Base-by-base conservation (phyloP, 2,113 vertebrate species). In the Peromyscus californicus region DNA sequence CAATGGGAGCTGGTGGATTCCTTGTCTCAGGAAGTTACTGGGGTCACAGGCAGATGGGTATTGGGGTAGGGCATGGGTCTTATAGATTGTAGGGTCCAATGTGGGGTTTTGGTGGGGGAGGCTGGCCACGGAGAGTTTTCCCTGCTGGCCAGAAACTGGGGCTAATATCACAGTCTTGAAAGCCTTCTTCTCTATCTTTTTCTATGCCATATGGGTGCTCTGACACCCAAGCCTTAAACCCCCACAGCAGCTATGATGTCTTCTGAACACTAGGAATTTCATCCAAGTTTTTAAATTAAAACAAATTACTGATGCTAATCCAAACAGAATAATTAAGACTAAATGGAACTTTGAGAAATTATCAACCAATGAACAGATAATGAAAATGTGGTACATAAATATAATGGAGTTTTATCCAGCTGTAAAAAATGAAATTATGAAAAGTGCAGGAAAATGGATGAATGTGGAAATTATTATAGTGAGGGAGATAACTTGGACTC, bases 271-370 rank as follows among this genome's bases (percentile, higher is more conserved):
- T 10, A 31, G 45, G 3, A 12, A 31, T 93, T 90, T 93, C 26
- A 26, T 63, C 6, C 54, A 86, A 87, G 72, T 13, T 76, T 83
- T 92, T 90, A n/a, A 83, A 95, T 88, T 33, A 57, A 94, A 96
- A 96, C 86, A 84, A 80, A 92, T 26, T 75, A 17, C 84, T n/a
- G 16, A 22, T 92, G 39, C 36, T 87, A 90, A 88, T 75, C 48
- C 89, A 84, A 96, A 69, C 15, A 95, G 89, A 78, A 87, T 87
- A 94, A 91, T 57, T 59, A 89, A 93, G 76, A 93, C 76, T 69
- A 75, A 95, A 63, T 31, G 63, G 29, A 87, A 96, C 67, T 83
- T 54, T 26, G 48, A 90, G 80, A 69, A 88, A 78, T 42, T 93
- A 51, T 69, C 63, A 67, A 69, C 42, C 63, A 88, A 88, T 54